These are phyloP conservation scores for Aphidius ervi DNA, from an alignment of 1,140 invertebrate genomes.

Conservation along the genomic window DNA sequence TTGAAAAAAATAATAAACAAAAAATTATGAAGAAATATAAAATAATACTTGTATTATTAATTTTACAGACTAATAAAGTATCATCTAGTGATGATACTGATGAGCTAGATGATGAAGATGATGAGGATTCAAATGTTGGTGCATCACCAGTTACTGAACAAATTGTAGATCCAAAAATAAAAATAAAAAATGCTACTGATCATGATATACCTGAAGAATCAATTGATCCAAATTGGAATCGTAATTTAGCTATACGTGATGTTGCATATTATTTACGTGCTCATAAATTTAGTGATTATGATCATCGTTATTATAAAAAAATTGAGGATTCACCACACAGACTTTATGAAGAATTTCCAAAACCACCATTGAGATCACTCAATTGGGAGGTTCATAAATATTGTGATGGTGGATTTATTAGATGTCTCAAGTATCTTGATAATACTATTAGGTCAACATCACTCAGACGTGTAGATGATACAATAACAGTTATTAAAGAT, in stretches of 20 bases:
- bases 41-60: too few relatives aligned
- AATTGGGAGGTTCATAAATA: slow-evolving; percentile 61
- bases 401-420: slow-evolving; percentile 53
- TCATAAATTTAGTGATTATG: slow-evolving; percentile 63
- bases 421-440: slow-evolving; percentile 57
- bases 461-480: slow-evolving; percentile 53
- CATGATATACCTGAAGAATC: slow-evolving; percentile 22
- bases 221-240: slow-evolving; percentile 31
- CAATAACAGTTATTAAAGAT: slow-evolving; percentile 48
- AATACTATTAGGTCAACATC: slow-evolving; percentile 37
- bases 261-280: slow-evolving; percentile 60
- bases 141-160: slow-evolving; percentile 28
- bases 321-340: slow-evolving; percentile 28
- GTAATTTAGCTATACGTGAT: slow-evolving; percentile 48
- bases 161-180: slow-evolving; percentile 35
- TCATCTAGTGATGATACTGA: neutral
- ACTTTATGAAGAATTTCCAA: slow-evolving; percentile 53
- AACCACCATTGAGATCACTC: slow-evolving; percentile 52
- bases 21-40: too few relatives aligned
- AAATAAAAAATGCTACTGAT: slow-evolving; percentile 28
- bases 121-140: slow-evolving; percentile 21
- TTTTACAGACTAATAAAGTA: neutral
- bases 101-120: too few relatives aligned
- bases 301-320: slow-evolving; percentile 50
- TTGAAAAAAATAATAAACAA: too few relatives aligned